Conservation (phyloP, 2,113 vertebrate genomes). For the Fregetta grallaria region DNA sequence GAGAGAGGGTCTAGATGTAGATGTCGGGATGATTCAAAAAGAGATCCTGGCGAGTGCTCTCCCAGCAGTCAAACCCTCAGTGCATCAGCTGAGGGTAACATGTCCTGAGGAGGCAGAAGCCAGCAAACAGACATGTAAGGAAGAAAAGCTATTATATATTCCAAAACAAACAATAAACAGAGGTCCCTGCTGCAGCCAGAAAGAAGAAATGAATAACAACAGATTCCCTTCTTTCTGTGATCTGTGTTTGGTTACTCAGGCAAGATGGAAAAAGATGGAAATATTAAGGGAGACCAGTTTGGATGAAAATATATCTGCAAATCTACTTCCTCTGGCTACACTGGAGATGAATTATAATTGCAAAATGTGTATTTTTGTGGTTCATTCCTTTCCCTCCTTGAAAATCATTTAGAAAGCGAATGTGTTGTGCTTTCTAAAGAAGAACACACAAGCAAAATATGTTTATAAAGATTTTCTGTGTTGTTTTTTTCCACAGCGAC, state of each 20-base stretch:
- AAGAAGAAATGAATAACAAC: conserved; percentile 16
- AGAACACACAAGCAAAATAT: neutral
- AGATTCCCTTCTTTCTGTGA: neutral
- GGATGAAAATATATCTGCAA: neutral
- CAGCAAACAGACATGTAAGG: neutral
- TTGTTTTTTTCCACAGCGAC: neutral
- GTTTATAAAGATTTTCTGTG: neutral
- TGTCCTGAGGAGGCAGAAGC: neutral
- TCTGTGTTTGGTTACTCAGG: neutral
- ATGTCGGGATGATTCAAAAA: neutral
- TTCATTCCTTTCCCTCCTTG: neutral
- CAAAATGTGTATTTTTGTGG: conserved; percentile 4
- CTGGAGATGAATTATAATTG: neutral
- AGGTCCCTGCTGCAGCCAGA: neutral
- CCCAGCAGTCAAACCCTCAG: neutral
- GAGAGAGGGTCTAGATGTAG: neutral
- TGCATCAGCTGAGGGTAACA: neutral
- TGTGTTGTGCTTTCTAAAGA: neutral
- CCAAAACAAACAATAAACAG: conserved; percentile 5
- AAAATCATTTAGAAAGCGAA: conserved; percentile 17
- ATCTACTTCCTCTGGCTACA: neutral
- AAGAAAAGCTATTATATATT: neutral
- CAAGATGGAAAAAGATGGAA: conserved; percentile 23
- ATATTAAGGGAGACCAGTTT: neutral
- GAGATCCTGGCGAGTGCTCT: neutral